Conservation (phyloP, 1,140 invertebrate species). For the Pseudomyrmex flavicornis region DNA sequence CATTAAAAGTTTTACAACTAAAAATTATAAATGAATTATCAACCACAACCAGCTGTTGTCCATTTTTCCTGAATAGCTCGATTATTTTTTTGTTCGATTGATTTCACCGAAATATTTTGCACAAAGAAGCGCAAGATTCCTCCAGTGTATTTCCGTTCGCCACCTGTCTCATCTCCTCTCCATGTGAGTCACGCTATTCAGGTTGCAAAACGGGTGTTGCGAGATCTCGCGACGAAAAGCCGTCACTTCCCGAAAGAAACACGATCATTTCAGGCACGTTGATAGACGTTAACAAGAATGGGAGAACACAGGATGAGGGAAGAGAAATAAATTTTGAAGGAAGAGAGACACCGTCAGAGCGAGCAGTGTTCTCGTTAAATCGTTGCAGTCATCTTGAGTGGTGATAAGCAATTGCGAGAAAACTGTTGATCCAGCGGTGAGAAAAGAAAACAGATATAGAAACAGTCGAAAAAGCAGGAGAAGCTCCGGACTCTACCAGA, state of each 20-base stretch:
- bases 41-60: not conserved
- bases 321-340: not conserved
- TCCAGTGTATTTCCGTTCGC: slow-evolving; percentile 63
- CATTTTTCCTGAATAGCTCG: not conserved
- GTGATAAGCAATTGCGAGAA: slow-evolving; percentile 41
- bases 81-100: slow-evolving; percentile 21
- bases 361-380: slow-evolving; percentile 29
- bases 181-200: not conserved
- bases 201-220: slow-evolving; percentile 3
- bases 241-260: slow-evolving; percentile 26
- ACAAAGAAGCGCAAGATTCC: not conserved
- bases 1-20: not conserved
- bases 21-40: slow-evolving; percentile 12
- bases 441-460: slow-evolving; percentile 6
- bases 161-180: slow-evolving; percentile 17
- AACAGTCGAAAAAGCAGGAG: slow-evolving; percentile 6
- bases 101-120: not conserved
- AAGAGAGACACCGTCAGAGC: not conserved
- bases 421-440: slow-evolving; percentile 9
- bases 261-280: not conserved
- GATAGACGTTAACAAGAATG: not conserved
- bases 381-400: not conserved
- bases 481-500: slow-evolving; percentile 70
- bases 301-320: not conserved
- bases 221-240: slow-evolving; percentile 13